A percentile compares a stretch with the other conserved stretches of the same genome.
Conservation (phyloP, 2,113 vertebrate species). For the Tonatia bakeri region DNA sequence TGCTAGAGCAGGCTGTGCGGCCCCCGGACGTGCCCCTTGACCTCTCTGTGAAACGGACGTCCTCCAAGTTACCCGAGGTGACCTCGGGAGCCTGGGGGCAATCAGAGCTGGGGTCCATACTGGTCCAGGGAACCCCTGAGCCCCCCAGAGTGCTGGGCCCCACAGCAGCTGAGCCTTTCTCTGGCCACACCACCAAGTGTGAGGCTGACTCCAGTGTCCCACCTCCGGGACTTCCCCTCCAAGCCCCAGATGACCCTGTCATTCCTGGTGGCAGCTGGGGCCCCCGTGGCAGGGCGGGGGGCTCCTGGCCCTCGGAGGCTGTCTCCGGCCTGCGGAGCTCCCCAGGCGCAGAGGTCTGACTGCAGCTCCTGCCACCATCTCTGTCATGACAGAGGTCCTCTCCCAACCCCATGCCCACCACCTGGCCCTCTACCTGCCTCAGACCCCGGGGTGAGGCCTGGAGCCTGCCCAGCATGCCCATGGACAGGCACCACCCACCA, state of each 20-base stretch:
- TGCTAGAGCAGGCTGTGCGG: constrained; percentile 84
- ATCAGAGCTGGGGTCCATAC: constrained; percentile 74
- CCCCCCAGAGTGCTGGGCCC: constrained; percentile 72
- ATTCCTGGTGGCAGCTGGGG: constrained; percentile 64
- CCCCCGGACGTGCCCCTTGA: constrained; percentile 89
- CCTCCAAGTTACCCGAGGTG: neutral
- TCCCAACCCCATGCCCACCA: neutral
- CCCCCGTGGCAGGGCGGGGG: neutral
- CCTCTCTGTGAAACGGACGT: constrained; percentile 89
- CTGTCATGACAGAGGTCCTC: neutral
- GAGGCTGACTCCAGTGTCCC: constrained; percentile 95
- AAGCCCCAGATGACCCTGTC: constrained; percentile 10
- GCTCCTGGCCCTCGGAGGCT: constrained; percentile 49
- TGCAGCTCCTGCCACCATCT: neutral
- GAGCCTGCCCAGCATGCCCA: constrained; percentile 29
- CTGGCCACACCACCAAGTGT: constrained; percentile 92
- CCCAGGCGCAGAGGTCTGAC: constrained; percentile 69
- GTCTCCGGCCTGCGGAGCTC: constrained; percentile 65
- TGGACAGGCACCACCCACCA: neutral
- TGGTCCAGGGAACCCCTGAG: constrained; percentile 58
- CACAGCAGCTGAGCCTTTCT: constrained; percentile 78
- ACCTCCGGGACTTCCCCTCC: constrained; percentile 55
- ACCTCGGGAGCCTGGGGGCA: constrained; percentile 23
- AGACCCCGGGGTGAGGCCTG: neutral
- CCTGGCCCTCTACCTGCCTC: neutral